phyloP scores from a whole-genome alignment of 1,140 invertebrate species.

The Oreohelix idahoensis region DNA sequence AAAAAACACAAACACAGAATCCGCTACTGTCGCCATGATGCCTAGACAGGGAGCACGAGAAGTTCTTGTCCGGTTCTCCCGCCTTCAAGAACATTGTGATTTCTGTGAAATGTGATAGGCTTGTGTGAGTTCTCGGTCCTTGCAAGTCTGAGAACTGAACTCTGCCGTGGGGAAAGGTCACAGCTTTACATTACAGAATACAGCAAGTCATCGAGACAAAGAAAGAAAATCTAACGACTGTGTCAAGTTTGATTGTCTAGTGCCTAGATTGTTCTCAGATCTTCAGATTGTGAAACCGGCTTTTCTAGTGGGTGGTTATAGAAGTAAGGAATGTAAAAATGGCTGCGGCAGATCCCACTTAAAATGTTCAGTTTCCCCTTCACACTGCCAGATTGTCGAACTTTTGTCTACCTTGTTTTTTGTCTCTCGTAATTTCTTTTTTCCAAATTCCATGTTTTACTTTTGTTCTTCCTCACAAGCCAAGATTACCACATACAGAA shows the following conservation, averaged over 20 bases:
- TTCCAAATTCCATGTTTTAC: too few relatives aligned
- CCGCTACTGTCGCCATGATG: background rate
- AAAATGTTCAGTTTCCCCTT: too few relatives aligned
- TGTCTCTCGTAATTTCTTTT: too few relatives aligned
- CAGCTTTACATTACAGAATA: background rate
- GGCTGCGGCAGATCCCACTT: too few relatives aligned
- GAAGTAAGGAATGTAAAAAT: too few relatives aligned
- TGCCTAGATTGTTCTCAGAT: background rate
- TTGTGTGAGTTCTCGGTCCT: background rate
- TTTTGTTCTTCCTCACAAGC: too few relatives aligned
- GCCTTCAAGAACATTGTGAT: background rate
- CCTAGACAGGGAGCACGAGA: background rate
- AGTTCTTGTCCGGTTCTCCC: background rate
- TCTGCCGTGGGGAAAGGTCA: background rate
- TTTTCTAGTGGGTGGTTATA: too few relatives aligned
- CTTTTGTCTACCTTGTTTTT: too few relatives aligned
- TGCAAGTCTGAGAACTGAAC: background rate
- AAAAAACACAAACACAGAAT: too few relatives aligned
- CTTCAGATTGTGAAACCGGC: too few relatives aligned
- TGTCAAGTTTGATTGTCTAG: background rate
- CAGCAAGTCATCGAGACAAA: background rate
- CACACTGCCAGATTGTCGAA: too few relatives aligned
- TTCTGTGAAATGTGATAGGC: background rate
- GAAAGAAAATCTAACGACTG: background rate
- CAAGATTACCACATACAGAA: too few relatives aligned